phyloP scores from a whole-genome alignment of 2,113 vertebrate species.

The Peucedramus taeniatus region DNA sequence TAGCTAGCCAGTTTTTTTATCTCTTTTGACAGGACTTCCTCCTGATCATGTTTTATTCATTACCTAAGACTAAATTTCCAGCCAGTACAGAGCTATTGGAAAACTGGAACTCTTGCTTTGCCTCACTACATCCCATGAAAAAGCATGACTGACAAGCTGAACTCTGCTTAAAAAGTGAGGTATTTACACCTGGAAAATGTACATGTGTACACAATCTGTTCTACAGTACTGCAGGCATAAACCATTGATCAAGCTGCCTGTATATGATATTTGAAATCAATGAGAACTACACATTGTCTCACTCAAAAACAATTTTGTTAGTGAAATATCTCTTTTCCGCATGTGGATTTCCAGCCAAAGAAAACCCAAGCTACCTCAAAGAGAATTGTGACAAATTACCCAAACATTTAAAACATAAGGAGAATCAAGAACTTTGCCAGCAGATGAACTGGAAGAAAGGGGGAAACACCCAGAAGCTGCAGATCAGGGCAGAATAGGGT shows the following conservation, averaged over 20 bases:
- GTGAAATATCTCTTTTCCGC: background rate
- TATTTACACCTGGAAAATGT: background rate
- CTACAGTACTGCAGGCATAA: background rate
- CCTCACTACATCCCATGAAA: background rate
- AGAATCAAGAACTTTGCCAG: background rate
- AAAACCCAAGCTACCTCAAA: background rate
- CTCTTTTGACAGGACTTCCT: background rate
- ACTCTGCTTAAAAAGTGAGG: background rate
- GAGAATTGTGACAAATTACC: background rate
- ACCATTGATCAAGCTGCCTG: background rate
- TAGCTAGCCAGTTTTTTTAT: background rate
- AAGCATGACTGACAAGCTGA: background rate
- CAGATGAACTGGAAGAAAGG: background rate
- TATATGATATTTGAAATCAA: background rate
- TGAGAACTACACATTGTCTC: background rate
- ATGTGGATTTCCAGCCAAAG: background rate
- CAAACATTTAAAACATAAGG: background rate
- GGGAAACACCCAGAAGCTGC: background rate
- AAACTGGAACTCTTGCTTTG: background rate
- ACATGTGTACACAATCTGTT: background rate
- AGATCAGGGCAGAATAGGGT: background rate
- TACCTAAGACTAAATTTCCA: background rate
- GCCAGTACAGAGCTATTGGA: background rate
- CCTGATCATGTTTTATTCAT: background rate
- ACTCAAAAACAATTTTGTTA: background rate